Percentiles rank a stretch among this genome's conserved stretches.
phyloP scores from a whole-genome alignment of 2,797 vertebrate genomes.

The Netta rufina region DNA sequence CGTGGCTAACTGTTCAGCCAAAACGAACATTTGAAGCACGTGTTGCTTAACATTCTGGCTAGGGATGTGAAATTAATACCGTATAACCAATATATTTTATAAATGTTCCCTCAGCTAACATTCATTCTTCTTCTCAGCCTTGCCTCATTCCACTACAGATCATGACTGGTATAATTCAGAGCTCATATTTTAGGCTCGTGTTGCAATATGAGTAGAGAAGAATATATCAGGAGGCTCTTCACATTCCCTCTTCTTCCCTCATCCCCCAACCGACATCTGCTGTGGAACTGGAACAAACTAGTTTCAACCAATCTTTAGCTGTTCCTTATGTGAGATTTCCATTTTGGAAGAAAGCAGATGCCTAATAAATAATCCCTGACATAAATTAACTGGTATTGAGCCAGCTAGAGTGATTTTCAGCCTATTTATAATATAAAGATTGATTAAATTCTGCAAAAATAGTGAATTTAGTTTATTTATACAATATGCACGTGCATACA shows the following conservation, averaged over 20 bases:
- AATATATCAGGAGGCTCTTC: slow-evolving; percentile 15
- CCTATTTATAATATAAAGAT: not conserved
- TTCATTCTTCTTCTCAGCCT: slow-evolving; percentile 20
- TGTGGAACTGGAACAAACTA: slow-evolving; percentile 63
- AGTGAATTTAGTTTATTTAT: not conserved
- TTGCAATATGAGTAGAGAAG: slow-evolving; percentile 27
- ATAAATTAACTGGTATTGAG: not conserved
- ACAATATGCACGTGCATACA: not conserved
- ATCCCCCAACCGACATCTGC: slow-evolving; percentile 16
- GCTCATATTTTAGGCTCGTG: slow-evolving; percentile 24
- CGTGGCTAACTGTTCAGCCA: not conserved
- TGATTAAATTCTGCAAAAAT: slow-evolving; percentile 14
- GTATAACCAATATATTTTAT: not conserved
- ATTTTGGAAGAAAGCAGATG: slow-evolving; percentile 41
- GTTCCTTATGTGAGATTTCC: slow-evolving; percentile 41
- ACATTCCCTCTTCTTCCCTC: not conserved
- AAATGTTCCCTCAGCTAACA: slow-evolving; percentile 8
- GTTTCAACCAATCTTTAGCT: slow-evolving; percentile 47
- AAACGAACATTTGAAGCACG: slow-evolving; percentile 7
- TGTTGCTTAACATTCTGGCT: not conserved
- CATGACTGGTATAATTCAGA: slow-evolving; percentile 8
- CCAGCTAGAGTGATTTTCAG: not conserved
- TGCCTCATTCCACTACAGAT: not conserved
- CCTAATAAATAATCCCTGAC: slow-evolving; percentile 46
- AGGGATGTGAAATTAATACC: slow-evolving; percentile 22